phyloP scores from a whole-genome alignment of 2,113 vertebrate species.

The Saguinus imperator region DNA sequence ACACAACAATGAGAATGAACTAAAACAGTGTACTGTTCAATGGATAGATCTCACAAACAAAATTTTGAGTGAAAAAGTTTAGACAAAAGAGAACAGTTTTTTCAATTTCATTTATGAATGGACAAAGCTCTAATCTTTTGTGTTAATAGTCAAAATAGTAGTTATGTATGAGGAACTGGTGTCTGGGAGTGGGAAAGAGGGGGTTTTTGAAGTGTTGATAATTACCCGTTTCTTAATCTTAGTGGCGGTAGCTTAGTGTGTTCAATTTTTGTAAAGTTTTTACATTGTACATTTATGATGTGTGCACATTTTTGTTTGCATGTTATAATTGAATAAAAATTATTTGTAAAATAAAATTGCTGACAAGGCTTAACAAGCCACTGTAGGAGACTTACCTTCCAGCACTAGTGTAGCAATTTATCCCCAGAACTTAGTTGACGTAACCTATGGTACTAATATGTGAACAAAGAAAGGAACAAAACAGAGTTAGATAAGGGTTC shows the following conservation, averaged over 20 bases:
- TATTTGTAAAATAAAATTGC: background rate
- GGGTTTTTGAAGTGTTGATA: background rate
- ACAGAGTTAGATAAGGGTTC: background rate
- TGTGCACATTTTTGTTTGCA: background rate
- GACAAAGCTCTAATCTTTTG: background rate
- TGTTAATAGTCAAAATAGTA: background rate
- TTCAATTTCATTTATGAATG: background rate
- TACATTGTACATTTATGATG: background rate
- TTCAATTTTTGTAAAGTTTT: background rate
- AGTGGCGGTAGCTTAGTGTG: background rate
- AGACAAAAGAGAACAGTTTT: background rate
- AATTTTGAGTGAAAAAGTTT: background rate
- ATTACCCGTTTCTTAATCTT: background rate
- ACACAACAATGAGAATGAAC: background rate
- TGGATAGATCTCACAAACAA: background rate
- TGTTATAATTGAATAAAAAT: background rate
- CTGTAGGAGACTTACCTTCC: background rate
- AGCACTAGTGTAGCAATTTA: background rate
- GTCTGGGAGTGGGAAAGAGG: background rate
- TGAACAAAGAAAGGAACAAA: background rate
- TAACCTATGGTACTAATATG: background rate
- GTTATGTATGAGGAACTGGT: background rate
- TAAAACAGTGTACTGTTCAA: background rate
- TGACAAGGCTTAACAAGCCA: background rate
- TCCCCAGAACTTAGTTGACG: background rate